Conservation (phyloP, 1,140 invertebrate genomes). For the Leptinotarsa undecemlineata region DNA sequence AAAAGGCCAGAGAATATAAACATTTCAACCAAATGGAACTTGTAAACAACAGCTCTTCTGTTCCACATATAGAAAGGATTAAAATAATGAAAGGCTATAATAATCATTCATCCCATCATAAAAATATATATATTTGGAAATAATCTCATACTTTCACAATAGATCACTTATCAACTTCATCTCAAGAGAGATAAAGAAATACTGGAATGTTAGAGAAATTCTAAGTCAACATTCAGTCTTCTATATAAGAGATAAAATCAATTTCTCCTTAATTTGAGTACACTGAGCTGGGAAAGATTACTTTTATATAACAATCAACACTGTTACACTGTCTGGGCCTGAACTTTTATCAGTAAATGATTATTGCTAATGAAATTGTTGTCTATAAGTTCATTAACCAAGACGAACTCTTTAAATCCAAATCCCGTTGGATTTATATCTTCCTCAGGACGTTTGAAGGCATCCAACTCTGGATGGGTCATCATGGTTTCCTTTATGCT, state of each 20-base stretch:
- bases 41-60: too few relatives aligned
- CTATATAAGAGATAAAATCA: neutral
- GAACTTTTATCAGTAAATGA: conserved; percentile 45
- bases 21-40: too few relatives aligned
- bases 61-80: too few relatives aligned
- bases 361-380: conserved; percentile 45
- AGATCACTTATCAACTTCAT: too few relatives aligned
- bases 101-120: too few relatives aligned
- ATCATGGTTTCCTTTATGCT: conserved; percentile 74
- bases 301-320: neutral
- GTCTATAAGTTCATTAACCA: conserved; percentile 65
- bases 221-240: neutral
- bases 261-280: neutral
- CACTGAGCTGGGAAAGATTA: too few relatives aligned
- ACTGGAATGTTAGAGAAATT: neutral
- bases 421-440: conserved; percentile 74
- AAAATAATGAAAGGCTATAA: too few relatives aligned
- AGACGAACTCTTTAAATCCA: conserved; percentile 76
- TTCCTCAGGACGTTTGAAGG: conserved; percentile 69
- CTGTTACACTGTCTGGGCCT: conserved; percentile 38
- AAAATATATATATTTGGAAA: too few relatives aligned
- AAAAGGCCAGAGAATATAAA: too few relatives aligned
- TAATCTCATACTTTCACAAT: too few relatives aligned
- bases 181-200: too few relatives aligned
- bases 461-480: conserved; percentile 70